Evolutionary conservation across 2,113 vertebrate genomes (phyloP), one percentile per base, ranked within the genome.

Genomic region (Triplophysa rosa): DNA sequence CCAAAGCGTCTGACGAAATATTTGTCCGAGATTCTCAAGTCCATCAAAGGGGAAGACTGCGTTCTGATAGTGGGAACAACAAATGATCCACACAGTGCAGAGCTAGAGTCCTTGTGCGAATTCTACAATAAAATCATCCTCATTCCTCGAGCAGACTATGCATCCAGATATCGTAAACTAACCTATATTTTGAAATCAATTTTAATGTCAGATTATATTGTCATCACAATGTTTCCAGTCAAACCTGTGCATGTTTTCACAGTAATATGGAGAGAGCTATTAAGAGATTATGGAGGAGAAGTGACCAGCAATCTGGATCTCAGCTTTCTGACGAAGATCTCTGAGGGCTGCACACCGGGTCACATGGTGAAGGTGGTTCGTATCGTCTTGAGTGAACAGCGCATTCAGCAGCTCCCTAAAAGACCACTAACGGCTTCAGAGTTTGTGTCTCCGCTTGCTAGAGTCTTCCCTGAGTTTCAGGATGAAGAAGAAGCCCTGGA

Each of bases 1-100:
- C 94, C 94, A 0, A 94, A 92, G 74, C 89, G 94, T 0, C 79
- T 96, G 83, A 94, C 92, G 89, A 95, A 94, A 87, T 92, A 94
- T 79, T 84, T 95, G 24, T 87, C 87, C 13, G 94, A 92, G 83
- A 91, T 89, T 37, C 83, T 95, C 19, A 90, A 90, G 21, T 78
- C 89, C 65, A 89, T 95, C 82, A 89, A 78, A 77, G 90, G 88
- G 0, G 94, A 92, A 8, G 94, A 95, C 71, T 91, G 93, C 0
- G 88, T 95, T 49, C 88, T 95, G 63, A 87, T 96, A 1, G 76
- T 95, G 0, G 93, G 94, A 42, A 95, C 93, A 0, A 91, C 92
- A 0, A 78, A 29, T 33, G 86, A 76, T 67, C 93, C 94, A 0
- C 87, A 86, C 2, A 86, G 70, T 29, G 92, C 94, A 0, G 93